Evolutionary conservation across 2,797 vertebrate genomes (phyloP).

Genomic region (Acipenser ruthenus): DNA sequence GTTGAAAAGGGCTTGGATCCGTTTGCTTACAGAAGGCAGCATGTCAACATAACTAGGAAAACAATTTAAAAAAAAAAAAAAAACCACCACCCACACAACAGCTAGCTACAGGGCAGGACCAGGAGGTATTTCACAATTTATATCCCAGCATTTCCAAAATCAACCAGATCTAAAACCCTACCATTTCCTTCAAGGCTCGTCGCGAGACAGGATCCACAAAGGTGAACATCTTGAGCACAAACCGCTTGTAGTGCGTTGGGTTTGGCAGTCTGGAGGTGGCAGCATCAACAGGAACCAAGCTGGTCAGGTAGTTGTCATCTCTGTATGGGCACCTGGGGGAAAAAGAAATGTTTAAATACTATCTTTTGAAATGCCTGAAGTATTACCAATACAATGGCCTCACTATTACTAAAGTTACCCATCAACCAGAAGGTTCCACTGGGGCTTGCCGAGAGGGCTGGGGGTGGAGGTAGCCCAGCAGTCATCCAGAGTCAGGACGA

Average conservation of each 20-base stretch:
- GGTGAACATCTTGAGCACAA: slow-evolving; percentile 56
- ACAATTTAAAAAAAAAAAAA: too few relatives aligned
- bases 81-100: too few relatives aligned
- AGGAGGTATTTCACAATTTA: too few relatives aligned
- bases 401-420: slow-evolving; percentile 36
- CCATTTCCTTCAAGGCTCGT: slow-evolving; percentile 29
- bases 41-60: too few relatives aligned
- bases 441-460: slow-evolving; percentile 31
- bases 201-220: slow-evolving; percentile 35
- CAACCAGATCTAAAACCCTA: slow-evolving; percentile 12
- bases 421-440: slow-evolving; percentile 46
- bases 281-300: slow-evolving; percentile 25
- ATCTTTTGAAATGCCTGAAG: too few relatives aligned
- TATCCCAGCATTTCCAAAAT: too few relatives aligned
- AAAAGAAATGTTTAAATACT: too few relatives aligned
- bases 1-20: too few relatives aligned
- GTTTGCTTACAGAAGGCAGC: too few relatives aligned
- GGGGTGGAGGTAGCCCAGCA: slow-evolving; percentile 44
- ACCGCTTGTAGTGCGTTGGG: slow-evolving; percentile 44
- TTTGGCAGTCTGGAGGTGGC: slow-evolving; percentile 24
- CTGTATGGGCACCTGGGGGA: slow-evolving; percentile 47
- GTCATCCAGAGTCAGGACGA: slow-evolving; percentile 46
- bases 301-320: slow-evolving; percentile 45
- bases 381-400: too few relatives aligned
- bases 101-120: too few relatives aligned